Evolutionary conservation across 2,888 invertebrate species (phyloP), one percentile per base, ranked within the genome.

Genomic region (Tridacna gigas): DNA sequence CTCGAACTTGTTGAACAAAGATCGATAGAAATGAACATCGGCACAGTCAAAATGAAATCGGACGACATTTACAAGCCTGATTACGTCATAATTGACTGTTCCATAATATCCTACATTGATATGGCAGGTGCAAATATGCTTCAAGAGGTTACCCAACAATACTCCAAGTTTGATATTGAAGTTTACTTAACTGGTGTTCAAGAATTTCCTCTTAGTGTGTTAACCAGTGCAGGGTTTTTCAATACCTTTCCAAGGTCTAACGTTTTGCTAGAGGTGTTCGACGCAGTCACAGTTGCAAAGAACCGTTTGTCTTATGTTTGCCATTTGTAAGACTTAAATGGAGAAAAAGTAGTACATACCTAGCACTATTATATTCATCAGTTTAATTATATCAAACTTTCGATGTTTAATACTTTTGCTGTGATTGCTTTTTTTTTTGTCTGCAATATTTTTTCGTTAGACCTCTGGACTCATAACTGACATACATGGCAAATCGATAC

Each of bases 101-200:
- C 89, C 11, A 56, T 82, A 25, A 89, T 93, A 56, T 81, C 88
- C 18, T 93, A 92, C 83, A 88, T 92, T 12, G 93, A 93, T 78
- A 79, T 92, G 45, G 89, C 87, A 13, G 93, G 93, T 0, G 45
- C 91, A 15, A 89, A 88, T 56, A 83, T 90, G 28, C 81, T 93
- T 45, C 88, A 89, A 78, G 83, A 84, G 69, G 74, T 91, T 5
- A 71, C 86, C 5, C 80, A 73, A 4, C 88, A 91, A 74, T 91
- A 86, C 66, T 77, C 69, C 66, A 56, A 66, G 47, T 51, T 84
- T 11, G 66, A 76, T 26, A 74, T 84, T 9, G 25, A 20, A 9
- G 67, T 85, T 0, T 85, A 77, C 37, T 63, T 88, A 13, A 77
- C 83, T 56, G 77, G 77, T 22, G 22, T 84, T 11, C n/a, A 63